Evolutionary conservation across 2,113 vertebrate species (phyloP).

Genomic region (Azemiops feae): DNA sequence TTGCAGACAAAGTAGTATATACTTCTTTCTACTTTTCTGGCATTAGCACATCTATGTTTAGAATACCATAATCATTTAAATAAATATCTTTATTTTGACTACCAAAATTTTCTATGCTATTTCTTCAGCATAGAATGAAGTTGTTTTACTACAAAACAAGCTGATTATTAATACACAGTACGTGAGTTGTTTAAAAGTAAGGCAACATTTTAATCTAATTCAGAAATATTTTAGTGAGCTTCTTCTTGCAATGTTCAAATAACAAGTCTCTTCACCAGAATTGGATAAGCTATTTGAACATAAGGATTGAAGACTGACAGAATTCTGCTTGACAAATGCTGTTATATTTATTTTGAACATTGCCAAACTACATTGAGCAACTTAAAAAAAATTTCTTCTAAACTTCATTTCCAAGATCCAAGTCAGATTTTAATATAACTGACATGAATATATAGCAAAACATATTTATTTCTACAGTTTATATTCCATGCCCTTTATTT

Average conservation of each 20-base stretch:
- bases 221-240: not conserved
- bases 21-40: not conserved
- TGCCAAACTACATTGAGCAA: not conserved
- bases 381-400: no score
- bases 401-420: not conserved
- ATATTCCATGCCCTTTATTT: not conserved
- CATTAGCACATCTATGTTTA: not conserved
- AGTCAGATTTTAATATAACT: not conserved
- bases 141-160: not conserved
- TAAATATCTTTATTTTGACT: not conserved
- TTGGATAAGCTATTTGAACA: not conserved
- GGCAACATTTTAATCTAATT: not conserved
- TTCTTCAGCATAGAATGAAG: not conserved
- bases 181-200: not conserved
- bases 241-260: not conserved
- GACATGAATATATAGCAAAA: not conserved
- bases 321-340: not conserved
- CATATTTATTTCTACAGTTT: not conserved
- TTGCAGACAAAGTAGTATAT: not conserved
- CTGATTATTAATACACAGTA: not conserved
- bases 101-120: not conserved
- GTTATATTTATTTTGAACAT: conserved; percentile 2
- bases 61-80: not conserved
- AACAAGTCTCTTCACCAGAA: not conserved
- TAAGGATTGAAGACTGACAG: not conserved